phyloP scores from a whole-genome alignment of 2,797 vertebrate species.

The Lepidocolaptes lacrymiger region DNA sequence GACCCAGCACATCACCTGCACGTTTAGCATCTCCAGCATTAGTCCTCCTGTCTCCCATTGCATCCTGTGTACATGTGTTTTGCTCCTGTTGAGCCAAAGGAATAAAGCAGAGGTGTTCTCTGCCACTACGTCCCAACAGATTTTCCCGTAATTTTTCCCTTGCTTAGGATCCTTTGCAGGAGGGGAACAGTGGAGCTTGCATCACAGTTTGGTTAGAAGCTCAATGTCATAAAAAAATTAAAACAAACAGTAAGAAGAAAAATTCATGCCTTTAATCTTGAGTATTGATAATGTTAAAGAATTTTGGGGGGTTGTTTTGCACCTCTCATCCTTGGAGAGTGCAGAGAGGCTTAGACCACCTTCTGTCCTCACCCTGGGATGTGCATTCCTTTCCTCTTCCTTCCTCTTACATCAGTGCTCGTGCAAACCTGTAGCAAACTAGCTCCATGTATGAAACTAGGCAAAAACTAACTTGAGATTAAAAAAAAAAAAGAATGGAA shows the following conservation, averaged over 20 bases:
- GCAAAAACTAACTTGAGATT: not conserved
- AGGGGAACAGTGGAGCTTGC: not conserved
- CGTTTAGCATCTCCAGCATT: not conserved
- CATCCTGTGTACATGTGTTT: not conserved
- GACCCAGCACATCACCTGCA: not conserved
- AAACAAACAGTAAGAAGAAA: not conserved
- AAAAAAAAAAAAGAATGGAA: not conserved
- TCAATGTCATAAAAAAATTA: not conserved
- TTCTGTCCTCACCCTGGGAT: not conserved
- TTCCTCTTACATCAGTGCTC: not conserved
- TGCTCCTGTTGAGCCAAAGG: not conserved
- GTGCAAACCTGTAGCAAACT: not conserved
- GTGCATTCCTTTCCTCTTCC: not conserved
- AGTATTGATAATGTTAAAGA: not conserved
- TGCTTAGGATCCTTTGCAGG: not conserved
- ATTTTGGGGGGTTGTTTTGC: not conserved
- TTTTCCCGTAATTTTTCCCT: not conserved
- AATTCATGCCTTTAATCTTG: not conserved
- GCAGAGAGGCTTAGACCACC: not conserved
- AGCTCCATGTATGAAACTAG: not conserved
- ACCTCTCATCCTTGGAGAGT: not conserved
- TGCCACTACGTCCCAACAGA: fast-evolving
- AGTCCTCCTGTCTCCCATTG: not conserved
- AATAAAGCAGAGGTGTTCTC: not conserved
- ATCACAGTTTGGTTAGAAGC: not conserved